Percentiles rank a stretch among this genome's conserved stretches.
Evolutionary conservation across 2,113 vertebrate genomes (phyloP).

Genomic region (Chrysochloris asiatica): DNA sequence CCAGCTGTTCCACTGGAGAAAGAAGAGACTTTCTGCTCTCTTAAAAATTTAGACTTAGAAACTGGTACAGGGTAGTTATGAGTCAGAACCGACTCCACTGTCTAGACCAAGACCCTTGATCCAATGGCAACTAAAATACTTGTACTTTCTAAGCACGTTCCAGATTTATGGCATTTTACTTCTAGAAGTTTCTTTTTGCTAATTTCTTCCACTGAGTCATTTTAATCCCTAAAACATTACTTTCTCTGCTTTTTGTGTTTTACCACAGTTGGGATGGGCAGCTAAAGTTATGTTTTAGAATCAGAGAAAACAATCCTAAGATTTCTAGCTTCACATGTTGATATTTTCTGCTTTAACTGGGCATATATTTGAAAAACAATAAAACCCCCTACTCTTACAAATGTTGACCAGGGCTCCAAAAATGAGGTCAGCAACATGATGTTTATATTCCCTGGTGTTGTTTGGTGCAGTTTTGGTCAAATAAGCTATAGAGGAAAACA

Average conservation of each 20-base stretch:
- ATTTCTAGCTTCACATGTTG: slow-evolving; percentile 62
- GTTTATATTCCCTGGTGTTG: not conserved
- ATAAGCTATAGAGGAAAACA: not conserved
- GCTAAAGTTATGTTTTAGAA: slow-evolving; percentile 65
- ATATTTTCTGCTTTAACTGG: slow-evolving; percentile 54
- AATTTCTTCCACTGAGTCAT: not conserved
- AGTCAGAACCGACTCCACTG: not conserved
- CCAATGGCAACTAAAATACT: not conserved
- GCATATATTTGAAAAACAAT: slow-evolving; percentile 50
- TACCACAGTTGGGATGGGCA: slow-evolving; percentile 32
- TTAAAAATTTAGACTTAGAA: no score
- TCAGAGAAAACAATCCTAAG: slow-evolving; percentile 57
- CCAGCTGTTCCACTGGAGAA: no score
- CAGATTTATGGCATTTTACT: not conserved
- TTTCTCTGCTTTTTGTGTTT: slow-evolving; percentile 12
- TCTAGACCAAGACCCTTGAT: not conserved
- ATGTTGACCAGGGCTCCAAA: slow-evolving; percentile 28
- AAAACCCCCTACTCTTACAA: not conserved
- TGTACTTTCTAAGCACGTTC: slow-evolving; percentile 5
- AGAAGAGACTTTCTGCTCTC: no score
- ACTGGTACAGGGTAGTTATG: no score
- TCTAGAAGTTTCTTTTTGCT: not conserved
- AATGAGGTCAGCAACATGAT: slow-evolving; percentile 50
- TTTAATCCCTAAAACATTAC: not conserved
- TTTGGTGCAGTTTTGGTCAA: not conserved